Conservation (phyloP, 2,113 vertebrate species). For the Symphodus melops region DNA sequence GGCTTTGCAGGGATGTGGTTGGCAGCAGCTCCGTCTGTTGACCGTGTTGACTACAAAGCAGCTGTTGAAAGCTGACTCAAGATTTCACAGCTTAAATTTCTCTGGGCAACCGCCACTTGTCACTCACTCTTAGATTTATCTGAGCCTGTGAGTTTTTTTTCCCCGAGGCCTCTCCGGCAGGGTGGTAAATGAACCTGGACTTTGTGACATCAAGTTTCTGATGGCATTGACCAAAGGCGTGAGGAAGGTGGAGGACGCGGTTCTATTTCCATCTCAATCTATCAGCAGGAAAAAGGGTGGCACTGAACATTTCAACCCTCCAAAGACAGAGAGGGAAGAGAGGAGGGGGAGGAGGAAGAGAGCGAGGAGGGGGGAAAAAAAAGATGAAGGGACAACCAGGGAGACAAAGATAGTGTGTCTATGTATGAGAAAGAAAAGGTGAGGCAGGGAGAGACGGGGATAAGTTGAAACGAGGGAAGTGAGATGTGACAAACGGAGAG, state of each 20-base stretch:
- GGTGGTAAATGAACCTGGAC: conserved; percentile 48
- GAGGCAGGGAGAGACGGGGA: conserved; percentile 53
- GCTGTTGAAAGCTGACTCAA: conserved; percentile 72
- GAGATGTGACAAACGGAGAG: conserved; percentile 73
- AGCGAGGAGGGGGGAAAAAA: neutral
- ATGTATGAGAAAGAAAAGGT: conserved; percentile 29
- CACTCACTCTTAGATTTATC: conserved; percentile 58
- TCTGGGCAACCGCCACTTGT: conserved; percentile 16
- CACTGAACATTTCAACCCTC: conserved; percentile 52
- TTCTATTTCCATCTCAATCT: conserved; percentile 67
- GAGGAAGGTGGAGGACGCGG: conserved; percentile 59
- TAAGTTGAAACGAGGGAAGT: conserved; percentile 69
- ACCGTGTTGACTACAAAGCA: conserved; percentile 69
- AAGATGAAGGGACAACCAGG: neutral
- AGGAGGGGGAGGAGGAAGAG: conserved; percentile 5
- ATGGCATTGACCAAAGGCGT: conserved; percentile 56
- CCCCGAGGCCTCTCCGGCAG: conserved; percentile 15
- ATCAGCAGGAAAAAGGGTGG: conserved; percentile 50
- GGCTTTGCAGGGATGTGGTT: conserved; percentile 56
- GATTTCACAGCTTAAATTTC: conserved; percentile 67
- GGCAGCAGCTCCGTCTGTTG: conserved; percentile 44
- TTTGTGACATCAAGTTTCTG: conserved; percentile 47
- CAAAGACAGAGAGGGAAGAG: conserved; percentile 30
- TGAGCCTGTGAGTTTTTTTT: conserved; percentile 20
- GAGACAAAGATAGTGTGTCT: conserved; percentile 52